A percentile compares a stretch with the other conserved stretches of the same genome.
Conservation (phyloP, 2,888 invertebrate species). For the Tetranychus piercei region DNA sequence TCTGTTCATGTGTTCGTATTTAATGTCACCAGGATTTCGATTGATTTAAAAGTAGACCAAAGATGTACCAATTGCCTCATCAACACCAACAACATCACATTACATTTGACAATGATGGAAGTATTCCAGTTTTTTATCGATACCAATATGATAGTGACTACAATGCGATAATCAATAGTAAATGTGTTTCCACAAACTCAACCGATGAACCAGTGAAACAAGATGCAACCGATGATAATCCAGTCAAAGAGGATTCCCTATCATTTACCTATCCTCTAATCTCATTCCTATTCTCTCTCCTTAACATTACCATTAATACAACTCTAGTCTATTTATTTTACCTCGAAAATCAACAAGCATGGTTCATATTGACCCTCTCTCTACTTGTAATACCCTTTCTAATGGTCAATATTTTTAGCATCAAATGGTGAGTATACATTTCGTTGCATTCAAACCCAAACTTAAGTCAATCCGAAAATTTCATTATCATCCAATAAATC, state of each 20-base stretch:
- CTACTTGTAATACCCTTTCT: neutral
- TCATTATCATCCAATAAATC: too few relatives aligned
- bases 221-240: neutral
- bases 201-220: neutral
- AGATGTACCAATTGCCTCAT: neutral
- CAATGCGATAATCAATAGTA: neutral
- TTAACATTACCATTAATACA: neutral
- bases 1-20: too few relatives aligned
- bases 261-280: neutral
- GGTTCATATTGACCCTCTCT: neutral
- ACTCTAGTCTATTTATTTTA: neutral
- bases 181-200: neutral
- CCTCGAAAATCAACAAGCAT: neutral
- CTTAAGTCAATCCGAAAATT: too few relatives aligned
- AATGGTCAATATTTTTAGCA: neutral
- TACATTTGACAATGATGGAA: neutral
- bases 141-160: neutral
- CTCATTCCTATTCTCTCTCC: neutral
- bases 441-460: neutral
- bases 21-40: too few relatives aligned
- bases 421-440: neutral
- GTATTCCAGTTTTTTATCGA: neutral
- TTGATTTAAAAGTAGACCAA: neutral
- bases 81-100: neutral
- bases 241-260: neutral